phyloP scores from a whole-genome alignment of 2,797 vertebrate genomes.

The Alauda arvensis region DNA sequence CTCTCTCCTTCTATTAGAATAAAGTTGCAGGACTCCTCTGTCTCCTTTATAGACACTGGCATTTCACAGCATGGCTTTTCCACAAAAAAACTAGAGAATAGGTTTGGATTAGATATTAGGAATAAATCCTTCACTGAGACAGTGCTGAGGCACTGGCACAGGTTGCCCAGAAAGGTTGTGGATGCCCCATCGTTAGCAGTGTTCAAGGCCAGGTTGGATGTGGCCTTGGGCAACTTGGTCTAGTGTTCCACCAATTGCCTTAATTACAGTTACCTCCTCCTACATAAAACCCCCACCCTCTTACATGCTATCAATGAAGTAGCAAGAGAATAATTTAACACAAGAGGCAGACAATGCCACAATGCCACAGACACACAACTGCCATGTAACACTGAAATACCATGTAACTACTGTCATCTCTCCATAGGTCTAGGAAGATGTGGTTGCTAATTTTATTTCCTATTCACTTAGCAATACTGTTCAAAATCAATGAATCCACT shows the following conservation, averaged over 20 bases:
- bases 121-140: not conserved
- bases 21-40: not conserved
- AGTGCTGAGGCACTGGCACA: not conserved
- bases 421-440: not conserved
- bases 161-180: not conserved
- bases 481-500: not conserved
- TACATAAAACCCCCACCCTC: not conserved
- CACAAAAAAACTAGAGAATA: not conserved
- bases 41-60: not conserved
- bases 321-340: not conserved
- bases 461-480: not conserved
- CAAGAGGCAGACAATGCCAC: not conserved
- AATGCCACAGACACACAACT: not conserved
- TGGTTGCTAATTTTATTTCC: not conserved
- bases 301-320: not conserved
- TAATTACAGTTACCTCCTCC: not conserved
- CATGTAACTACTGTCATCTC: not conserved
- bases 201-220: not conserved
- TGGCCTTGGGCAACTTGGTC: not conserved
- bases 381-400: accelerated
- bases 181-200: not conserved
- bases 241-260: not conserved
- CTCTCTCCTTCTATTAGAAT: not conserved
- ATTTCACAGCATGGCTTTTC: not conserved
- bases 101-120: not conserved